These are phyloP conservation scores for Diplazon laetatorius DNA, from an alignment of 2,888 invertebrate species.

Conservation along the genomic window DNA sequence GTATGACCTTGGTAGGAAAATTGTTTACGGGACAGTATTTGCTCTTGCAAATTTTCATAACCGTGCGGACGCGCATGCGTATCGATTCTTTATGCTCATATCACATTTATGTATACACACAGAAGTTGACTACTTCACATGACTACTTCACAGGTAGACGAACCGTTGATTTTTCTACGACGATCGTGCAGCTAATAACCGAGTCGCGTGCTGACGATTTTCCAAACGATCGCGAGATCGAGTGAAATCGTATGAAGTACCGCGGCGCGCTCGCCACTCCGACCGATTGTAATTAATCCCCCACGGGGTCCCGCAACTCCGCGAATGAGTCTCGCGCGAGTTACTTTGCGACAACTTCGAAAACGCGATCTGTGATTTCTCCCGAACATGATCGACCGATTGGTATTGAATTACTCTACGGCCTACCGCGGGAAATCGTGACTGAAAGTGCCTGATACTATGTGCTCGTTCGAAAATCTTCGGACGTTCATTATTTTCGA, in stretches of 20 bases:
- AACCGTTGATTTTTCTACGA: constrained; percentile 21
- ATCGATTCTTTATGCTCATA: not conserved
- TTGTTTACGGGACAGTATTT: no score
- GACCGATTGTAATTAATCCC: constrained; percentile 49
- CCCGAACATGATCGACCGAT: not conserved
- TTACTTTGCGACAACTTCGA: not conserved
- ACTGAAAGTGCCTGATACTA: no score
- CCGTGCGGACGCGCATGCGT: no score
- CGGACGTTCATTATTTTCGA: no score
- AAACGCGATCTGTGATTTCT: no score
- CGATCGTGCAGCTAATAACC: constrained; percentile 56
- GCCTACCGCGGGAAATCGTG: no score
- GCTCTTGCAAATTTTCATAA: no score
- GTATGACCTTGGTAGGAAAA: no score
- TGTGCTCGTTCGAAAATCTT: no score
- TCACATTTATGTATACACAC: not conserved
- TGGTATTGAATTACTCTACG: no score
- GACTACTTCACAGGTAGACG: constrained; percentile 9
- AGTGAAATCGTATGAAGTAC: constrained; percentile 53
- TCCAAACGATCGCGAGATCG: constrained; percentile 47
- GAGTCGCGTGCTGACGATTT: constrained; percentile 52
- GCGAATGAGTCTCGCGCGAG: constrained; percentile 51
- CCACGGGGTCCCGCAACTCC: constrained; percentile 35
- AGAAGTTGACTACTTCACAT: not conserved
- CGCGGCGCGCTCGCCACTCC: constrained; percentile 5